Conservation (phyloP, 1,140 invertebrate genomes). For the Tetranychus cinnabarinus region DNA sequence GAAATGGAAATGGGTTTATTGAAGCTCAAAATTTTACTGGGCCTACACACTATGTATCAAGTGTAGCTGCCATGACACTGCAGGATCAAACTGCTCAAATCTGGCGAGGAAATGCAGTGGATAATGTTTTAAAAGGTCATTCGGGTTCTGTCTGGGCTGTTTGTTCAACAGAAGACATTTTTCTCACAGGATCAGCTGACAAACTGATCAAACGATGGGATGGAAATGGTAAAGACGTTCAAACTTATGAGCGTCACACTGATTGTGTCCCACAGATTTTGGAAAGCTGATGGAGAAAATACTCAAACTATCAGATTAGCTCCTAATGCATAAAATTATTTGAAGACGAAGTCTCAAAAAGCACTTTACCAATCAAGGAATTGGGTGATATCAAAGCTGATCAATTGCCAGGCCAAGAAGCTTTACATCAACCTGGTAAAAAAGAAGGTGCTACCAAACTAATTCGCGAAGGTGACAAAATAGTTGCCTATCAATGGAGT, state of each 20-base stretch:
- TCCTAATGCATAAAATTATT: conserved; percentile 45
- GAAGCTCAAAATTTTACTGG: conserved; percentile 44
- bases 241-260: conserved; percentile 40
- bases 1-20: conserved; percentile 22
- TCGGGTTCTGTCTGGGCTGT: conserved; percentile 66
- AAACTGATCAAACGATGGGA: conserved; percentile 66
- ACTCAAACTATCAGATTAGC: conserved; percentile 46
- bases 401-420: conserved; percentile 52
- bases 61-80: conserved; percentile 45
- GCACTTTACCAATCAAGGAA: conserved; percentile 32
- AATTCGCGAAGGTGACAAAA: conserved; percentile 41
- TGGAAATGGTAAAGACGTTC: conserved; percentile 19
- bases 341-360: conserved; percentile 38
- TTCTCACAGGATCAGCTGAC: conserved; percentile 71
- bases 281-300: conserved; percentile 32
- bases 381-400: conserved; percentile 59
- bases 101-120: conserved; percentile 35
- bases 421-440: conserved; percentile 46
- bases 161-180: conserved; percentile 29
- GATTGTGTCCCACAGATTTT: conserved; percentile 75
- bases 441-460: conserved; percentile 62
- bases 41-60: conserved; percentile 61
- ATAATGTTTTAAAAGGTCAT: conserved; percentile 43
- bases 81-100: conserved; percentile 60
- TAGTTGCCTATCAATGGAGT: conserved; percentile 43